phyloP scores from a whole-genome alignment of 2,113 vertebrate genomes.

The Gyps fulvus region DNA sequence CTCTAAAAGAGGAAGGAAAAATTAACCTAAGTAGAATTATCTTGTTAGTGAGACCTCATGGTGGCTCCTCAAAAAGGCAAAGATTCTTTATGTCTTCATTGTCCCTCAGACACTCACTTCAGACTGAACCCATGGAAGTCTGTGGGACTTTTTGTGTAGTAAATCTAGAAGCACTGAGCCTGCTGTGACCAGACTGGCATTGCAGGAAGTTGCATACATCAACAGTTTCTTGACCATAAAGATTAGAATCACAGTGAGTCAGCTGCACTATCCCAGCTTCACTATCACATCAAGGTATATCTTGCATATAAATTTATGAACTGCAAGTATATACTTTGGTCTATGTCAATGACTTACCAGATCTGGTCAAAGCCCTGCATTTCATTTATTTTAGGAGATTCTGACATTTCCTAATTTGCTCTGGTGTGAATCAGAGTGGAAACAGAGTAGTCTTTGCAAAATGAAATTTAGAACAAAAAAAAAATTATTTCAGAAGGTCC shows the following conservation, averaged over 20 bases:
- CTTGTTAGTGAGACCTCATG: neutral
- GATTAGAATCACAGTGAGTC: neutral
- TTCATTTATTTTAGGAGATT: neutral
- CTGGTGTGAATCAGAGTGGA: neutral
- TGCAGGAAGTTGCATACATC: neutral
- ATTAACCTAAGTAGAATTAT: neutral
- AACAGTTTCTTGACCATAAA: neutral
- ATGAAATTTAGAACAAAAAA: neutral
- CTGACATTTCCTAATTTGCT: conserved; percentile 6
- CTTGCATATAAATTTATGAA: neutral
- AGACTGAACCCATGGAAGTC: neutral
- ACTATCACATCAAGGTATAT: neutral
- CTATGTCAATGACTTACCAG: neutral
- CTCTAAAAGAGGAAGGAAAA: neutral
- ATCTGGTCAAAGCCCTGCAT: neutral
- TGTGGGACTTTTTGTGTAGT: neutral
- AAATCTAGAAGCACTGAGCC: neutral
- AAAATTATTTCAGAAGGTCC: neutral
- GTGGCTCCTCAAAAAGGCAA: neutral
- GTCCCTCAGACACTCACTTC: neutral
- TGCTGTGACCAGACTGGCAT: neutral
- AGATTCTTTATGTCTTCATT: neutral
- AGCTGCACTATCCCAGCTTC: neutral
- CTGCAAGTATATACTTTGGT: neutral
- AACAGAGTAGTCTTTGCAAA: neutral